phyloP scores from a whole-genome alignment of 2,113 vertebrate genomes.

The Engystomops pustulosus region DNA sequence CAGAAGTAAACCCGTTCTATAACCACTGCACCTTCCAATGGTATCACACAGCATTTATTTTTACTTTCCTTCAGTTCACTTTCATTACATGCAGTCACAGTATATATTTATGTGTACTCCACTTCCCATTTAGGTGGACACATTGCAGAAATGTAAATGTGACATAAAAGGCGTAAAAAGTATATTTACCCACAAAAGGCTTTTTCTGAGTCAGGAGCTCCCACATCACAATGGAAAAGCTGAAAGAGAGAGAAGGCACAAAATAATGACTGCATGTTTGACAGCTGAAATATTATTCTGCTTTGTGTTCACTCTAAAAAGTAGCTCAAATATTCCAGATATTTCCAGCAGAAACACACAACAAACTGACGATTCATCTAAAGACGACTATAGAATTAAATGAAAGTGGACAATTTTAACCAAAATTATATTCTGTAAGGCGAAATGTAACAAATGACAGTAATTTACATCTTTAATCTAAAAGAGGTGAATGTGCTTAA shows the following conservation, averaged over 20 bases:
- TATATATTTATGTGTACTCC: background rate
- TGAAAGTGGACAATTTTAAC: no score
- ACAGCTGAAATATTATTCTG: background rate
- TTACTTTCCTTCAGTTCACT: background rate
- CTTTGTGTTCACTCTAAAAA: background rate
- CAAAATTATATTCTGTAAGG: no score
- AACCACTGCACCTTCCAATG: background rate
- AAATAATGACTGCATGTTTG: background rate
- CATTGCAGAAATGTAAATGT: background rate
- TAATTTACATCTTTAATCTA: no score
- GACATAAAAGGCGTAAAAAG: constrained; percentile 2
- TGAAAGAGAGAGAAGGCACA: constrained; percentile 62
- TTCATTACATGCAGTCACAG: background rate
- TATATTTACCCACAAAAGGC: constrained; percentile 77
- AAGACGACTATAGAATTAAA: no score
- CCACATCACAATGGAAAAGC: constrained; percentile 87
- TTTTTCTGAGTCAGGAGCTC: constrained; percentile 88
- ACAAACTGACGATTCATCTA: background rate
- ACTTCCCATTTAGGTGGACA: background rate
- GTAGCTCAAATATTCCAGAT: background rate
- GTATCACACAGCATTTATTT: background rate
- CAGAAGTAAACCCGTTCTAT: background rate
- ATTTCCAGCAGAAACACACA: background rate
- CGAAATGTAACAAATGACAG: no score
- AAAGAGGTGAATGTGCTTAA: no score